Conservation (phyloP, 2,113 vertebrate genomes). For the Hippocampus comes region DNA sequence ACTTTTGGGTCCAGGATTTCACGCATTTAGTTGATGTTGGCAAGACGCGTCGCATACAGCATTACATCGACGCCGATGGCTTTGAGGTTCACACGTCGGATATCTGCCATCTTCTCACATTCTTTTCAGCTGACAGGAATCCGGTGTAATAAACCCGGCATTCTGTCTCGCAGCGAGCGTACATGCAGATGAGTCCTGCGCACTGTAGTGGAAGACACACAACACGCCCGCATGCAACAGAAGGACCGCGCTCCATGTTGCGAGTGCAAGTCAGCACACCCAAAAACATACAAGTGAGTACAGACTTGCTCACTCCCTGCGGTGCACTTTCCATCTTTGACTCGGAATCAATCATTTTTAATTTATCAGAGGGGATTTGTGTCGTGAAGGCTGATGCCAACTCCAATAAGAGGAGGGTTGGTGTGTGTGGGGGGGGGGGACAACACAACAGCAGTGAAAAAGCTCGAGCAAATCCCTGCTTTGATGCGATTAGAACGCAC, state of each 20-base stretch:
- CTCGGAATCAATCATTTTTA: slow-evolving; percentile 80
- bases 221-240: slow-evolving; percentile 18
- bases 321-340: slow-evolving; percentile 73
- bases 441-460: slow-evolving; percentile 66
- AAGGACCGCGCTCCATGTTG: slow-evolving; percentile 20
- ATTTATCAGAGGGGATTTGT: slow-evolving; percentile 81
- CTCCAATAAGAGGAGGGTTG: slow-evolving; percentile 67
- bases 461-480: slow-evolving; percentile 75
- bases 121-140: slow-evolving; percentile 64
- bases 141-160: slow-evolving; percentile 46
- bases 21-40: slow-evolving; percentile 63
- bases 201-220: slow-evolving; percentile 20
- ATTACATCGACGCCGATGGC: slow-evolving; percentile 57
- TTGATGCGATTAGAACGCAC: slow-evolving; percentile 80
- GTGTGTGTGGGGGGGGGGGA: slow-evolving; percentile 9
- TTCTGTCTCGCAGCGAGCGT: slow-evolving; percentile 34
- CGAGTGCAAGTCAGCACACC: slow-evolving; percentile 23
- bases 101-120: slow-evolving; percentile 64
- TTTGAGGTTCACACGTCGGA: slow-evolving; percentile 62
- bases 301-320: slow-evolving; percentile 35
- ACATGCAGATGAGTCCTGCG: slow-evolving; percentile 8
- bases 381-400: slow-evolving; percentile 75
- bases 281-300: slow-evolving; percentile 30
- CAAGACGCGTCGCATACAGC: slow-evolving; percentile 50
- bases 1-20: slow-evolving; percentile 60